These are phyloP conservation scores for Xiphias gladius DNA, from an alignment of 2,113 vertebrate genomes.

Conservation along the genomic window DNA sequence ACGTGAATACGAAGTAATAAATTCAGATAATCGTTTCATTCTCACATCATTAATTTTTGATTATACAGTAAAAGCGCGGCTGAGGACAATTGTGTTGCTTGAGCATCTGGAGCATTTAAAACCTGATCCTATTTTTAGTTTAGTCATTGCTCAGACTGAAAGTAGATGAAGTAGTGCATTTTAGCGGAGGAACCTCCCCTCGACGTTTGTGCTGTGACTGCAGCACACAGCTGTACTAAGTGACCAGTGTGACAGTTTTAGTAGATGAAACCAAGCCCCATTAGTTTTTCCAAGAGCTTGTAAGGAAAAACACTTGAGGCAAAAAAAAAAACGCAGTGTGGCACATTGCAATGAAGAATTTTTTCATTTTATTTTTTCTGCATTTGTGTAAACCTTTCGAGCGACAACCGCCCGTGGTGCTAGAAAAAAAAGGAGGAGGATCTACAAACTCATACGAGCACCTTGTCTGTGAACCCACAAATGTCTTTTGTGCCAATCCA, in stretches of 20 bases:
- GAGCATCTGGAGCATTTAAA: slow-evolving; percentile 26
- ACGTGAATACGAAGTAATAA: no score
- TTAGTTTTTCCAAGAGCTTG: neutral
- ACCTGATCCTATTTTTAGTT: neutral
- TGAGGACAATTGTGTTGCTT: neutral
- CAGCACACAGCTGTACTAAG: neutral
- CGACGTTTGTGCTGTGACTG: neutral
- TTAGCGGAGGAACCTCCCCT: neutral
- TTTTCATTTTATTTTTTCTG: neutral
- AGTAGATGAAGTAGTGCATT: slow-evolving; percentile 3
- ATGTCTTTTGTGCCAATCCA: neutral
- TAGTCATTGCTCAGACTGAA: neutral
- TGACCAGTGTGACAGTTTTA: neutral
- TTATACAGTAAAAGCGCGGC: slow-evolving; percentile 24
- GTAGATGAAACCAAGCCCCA: no score
- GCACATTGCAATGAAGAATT: no score
- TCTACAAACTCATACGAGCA: neutral
- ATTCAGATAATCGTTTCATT: no score
- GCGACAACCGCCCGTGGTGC: neutral
- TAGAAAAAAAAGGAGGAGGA: neutral
- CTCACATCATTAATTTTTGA: slow-evolving; percentile 44
- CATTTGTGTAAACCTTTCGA: neutral
- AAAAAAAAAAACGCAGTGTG: no score
- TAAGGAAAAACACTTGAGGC: neutral
- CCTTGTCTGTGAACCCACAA: neutral